Percentiles rank a stretch among this genome's conserved stretches.
Evolutionary conservation across 1,140 invertebrate genomes (phyloP).

Genomic region (Luehdorfia chinensis): DNA sequence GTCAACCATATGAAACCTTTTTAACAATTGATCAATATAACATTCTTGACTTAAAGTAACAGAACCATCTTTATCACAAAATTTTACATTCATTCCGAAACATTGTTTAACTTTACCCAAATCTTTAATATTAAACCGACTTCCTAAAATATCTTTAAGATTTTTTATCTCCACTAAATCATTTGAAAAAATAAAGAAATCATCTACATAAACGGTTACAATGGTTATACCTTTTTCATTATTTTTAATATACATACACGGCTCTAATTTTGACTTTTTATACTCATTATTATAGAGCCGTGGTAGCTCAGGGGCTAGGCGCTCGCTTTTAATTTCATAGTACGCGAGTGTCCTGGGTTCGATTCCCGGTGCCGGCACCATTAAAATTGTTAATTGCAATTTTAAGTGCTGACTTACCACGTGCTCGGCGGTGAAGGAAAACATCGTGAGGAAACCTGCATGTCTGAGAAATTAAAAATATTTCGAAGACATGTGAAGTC

Average conservation of each 20-base stretch:
- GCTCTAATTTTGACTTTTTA: slow-evolving; percentile 18
- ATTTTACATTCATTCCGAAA: slow-evolving; percentile 20
- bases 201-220: slow-evolving; percentile 25
- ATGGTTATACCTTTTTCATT: slow-evolving; percentile 11
- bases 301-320: too few species aligned
- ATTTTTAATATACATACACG: slow-evolving; percentile 21
- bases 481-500: too few species aligned
- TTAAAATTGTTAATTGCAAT: too few species aligned
- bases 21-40: slow-evolving; percentile 16
- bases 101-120: slow-evolving; percentile 21
- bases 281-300: slow-evolving; percentile 7
- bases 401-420: too few species aligned
- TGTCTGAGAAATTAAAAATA: too few species aligned
- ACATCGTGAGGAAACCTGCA: too few species aligned
- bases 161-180: slow-evolving; percentile 3
- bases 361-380: too few species aligned
- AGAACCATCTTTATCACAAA: slow-evolving; percentile 12
- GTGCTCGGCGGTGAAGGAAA: too few species aligned
- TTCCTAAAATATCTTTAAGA: slow-evolving; percentile 7
- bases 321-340: too few species aligned
- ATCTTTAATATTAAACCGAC: slow-evolving; percentile 25
- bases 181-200: slow-evolving; percentile 26
- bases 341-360: too few species aligned
- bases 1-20: slow-evolving; percentile 24
- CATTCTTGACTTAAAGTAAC: slow-evolving; percentile 11